Base-by-base conservation (phyloP, 2,113 vertebrate species). In the Jacana jacana region DNA sequence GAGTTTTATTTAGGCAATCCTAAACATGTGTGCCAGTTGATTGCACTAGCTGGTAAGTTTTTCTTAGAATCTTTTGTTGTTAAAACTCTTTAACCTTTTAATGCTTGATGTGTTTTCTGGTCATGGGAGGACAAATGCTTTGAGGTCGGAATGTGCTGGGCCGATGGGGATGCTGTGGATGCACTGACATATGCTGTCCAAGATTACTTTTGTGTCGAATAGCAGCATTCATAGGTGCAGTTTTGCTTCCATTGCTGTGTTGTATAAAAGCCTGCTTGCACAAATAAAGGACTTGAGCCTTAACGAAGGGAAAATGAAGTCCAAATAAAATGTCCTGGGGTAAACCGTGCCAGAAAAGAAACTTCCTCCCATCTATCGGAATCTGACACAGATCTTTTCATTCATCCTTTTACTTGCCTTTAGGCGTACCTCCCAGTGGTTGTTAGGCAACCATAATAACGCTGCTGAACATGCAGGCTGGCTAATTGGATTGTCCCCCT, bases 391-490 rank as follows among this genome's bases (percentile, higher is more conserved):
- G 86, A 91, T 88, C 85, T 92, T 96, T 97, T 93, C 89, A 96
- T 96, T 95, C 91, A 94, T 85, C 77, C 91, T 87, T 94, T 97
- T 58, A 64, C 85, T 95, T 87, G 86, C 86, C 95, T 89, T 86
- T 76, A 90, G 86, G 93, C 88, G 89, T 86, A 93, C 87, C 91
- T 97, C 95, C 96, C 84, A 87, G 54, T 86, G 81, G 95, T 98
- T 97, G 96, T 98, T 88, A 96, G 84, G 97, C 97, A 97, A 96
- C 95, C 52, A 6, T 75, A 55, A 94, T 84, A 87, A 89, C 44
- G 85, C 73, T 89, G 91, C 90, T 94, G 96, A 95, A 92, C 85
- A 92, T 71, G 65, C 85, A 79, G 91, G 44, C 89, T 95, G 88
- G 79, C 64, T 95, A 95, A 95, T 90, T 94, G 94, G 81, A 93